Evolutionary conservation across 2,797 vertebrate genomes (phyloP).

Genomic region (Ataeniobius toweri): DNA sequence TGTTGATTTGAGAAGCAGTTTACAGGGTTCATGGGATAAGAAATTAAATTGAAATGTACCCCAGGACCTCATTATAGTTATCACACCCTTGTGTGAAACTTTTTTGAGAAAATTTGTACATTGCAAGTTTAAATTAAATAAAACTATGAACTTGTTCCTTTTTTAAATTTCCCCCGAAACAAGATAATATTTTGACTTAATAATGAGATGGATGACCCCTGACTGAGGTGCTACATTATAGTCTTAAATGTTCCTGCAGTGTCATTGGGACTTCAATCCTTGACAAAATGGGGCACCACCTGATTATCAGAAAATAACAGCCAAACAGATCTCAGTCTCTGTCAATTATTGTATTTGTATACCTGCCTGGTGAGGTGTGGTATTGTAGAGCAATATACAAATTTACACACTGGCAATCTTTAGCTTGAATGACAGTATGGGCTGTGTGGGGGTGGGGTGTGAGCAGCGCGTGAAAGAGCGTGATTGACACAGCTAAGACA

Average conservation of each 20-base stretch:
- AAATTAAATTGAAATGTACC: constrained; percentile 61
- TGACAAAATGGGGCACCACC: constrained; percentile 6
- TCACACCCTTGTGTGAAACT: constrained; percentile 17
- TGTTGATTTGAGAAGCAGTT: constrained; percentile 71
- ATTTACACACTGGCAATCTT: too few relatives aligned
- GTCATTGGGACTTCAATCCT: constrained; percentile 12
- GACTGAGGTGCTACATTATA: not conserved
- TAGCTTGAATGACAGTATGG: too few relatives aligned
- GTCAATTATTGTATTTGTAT: too few relatives aligned
- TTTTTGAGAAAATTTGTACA: not conserved
- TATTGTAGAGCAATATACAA: too few relatives aligned
- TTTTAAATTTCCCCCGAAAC: not conserved
- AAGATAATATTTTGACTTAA: not conserved
- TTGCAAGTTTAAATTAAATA: not conserved
- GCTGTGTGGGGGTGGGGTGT: too few relatives aligned
- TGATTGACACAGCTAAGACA: too few relatives aligned
- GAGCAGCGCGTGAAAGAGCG: too few relatives aligned
- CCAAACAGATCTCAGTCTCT: too few relatives aligned
- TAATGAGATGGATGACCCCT: not conserved
- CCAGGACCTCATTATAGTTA: constrained; percentile 55
- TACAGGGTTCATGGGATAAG: constrained; percentile 62
- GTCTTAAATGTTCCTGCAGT: constrained; percentile 29
- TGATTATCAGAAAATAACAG: too few relatives aligned
- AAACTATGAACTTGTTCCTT: not conserved
- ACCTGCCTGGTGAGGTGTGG: too few relatives aligned